Evolutionary conservation across 2,797 vertebrate genomes (phyloP), one percentile per base, ranked within the genome.

Genomic region (Rousettus madagascariensis): DNA sequence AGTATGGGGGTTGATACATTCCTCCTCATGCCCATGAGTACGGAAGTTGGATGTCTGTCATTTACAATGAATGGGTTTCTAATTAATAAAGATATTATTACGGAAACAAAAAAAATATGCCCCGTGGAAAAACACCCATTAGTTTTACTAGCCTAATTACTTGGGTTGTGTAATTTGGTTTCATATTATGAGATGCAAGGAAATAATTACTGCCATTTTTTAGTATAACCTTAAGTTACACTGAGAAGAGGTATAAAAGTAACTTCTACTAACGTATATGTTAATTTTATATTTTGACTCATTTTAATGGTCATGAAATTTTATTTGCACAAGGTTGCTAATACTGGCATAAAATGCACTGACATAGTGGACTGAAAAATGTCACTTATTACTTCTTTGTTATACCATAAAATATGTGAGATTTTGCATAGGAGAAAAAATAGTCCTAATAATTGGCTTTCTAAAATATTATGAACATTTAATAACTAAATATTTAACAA

Each of bases 61-160:
- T n/a, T 90, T 22, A 90, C 22, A 33, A 66, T 7, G 13, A 90
- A 59, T 41, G 30, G 19, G 19, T 2, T 55, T 61, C 77, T 55
- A 94, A 94, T 36, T 66, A 82, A 93, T 59, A 85, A 65, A 69
- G 22, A 28, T 41, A 53, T 59, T 38, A 69, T 12, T 88, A 30
- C 59, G 55, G 89, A 93, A 83, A 75, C n/a, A 90, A 69, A 90
- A 33, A 87, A 94, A 89, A 94, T 49, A 57, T 57, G 51, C 84
- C 51, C 26, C 30, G 28, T 51, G 61, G 24, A 30, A 86, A 93
- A 85, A 95, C 61, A 93, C 36, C 72, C 75, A 79, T 71, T 59
- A 86, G 87, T 85, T 90, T 94, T 86, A 95, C n/a, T 20, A 71
- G 46, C 30, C 71, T 80, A 80, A 90, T 93, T 89, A 93, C 65